A percentile compares a stretch with the other conserved stretches of the same genome.
Evolutionary conservation across 2,113 vertebrate species (phyloP).

Genomic region (Pelmatolapia mariae): DNA sequence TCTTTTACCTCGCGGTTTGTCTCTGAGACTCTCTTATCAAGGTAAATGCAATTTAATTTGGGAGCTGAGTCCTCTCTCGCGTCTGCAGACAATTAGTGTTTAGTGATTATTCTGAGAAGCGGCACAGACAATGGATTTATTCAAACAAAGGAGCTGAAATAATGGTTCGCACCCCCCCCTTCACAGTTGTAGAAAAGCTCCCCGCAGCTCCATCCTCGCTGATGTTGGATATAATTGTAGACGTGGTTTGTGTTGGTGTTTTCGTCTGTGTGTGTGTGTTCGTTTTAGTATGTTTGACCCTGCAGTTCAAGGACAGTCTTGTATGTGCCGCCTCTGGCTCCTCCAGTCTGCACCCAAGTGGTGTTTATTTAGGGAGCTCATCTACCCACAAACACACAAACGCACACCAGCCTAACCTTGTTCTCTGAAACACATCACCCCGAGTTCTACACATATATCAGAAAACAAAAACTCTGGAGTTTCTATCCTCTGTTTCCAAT

Average conservation of each 20-base stretch:
- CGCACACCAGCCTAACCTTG: slow-evolving; percentile 28
- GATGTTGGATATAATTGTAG: background rate
- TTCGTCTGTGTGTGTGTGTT: background rate
- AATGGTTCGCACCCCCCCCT: background rate
- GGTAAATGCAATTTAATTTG: slow-evolving; percentile 39
- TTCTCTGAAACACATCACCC: slow-evolving; percentile 26
- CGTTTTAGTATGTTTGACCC: slow-evolving; percentile 27
- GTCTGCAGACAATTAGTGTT: slow-evolving; percentile 13
- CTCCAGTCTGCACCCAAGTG: slow-evolving; percentile 67
- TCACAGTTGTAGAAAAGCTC: background rate
- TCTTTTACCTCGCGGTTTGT: background rate
- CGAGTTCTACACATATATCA: background rate
- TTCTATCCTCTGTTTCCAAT: slow-evolving; percentile 1
- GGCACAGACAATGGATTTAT: background rate
- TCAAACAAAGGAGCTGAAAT: slow-evolving; percentile 36
- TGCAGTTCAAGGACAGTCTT: slow-evolving; percentile 70
- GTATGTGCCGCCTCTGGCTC: slow-evolving; percentile 66
- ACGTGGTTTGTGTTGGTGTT: background rate
- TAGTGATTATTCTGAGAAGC: slow-evolving; percentile 32
- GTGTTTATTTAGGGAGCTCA: slow-evolving; percentile 74
- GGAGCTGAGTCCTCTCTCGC: background rate
- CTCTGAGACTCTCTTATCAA: slow-evolving; percentile 25
- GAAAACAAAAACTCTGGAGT: slow-evolving; percentile 15
- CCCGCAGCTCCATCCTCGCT: background rate
- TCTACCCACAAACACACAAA: slow-evolving; percentile 28